phyloP scores from a whole-genome alignment of 2,797 vertebrate genomes.

The Saxicola maurus region DNA sequence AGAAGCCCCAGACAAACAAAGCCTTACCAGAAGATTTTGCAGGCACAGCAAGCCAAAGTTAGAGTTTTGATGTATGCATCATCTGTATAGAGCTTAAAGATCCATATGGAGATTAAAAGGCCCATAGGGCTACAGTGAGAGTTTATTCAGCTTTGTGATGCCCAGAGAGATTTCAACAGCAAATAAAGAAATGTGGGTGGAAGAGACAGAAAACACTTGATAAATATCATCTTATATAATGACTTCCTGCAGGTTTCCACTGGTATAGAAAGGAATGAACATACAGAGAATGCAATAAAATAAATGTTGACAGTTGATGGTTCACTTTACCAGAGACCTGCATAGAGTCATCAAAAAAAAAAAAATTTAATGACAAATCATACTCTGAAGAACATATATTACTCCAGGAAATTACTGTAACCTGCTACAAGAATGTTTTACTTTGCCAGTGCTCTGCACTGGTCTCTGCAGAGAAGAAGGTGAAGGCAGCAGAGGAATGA shows the following conservation, averaged over 20 bases:
- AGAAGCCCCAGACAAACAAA: background rate
- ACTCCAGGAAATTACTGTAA: background rate
- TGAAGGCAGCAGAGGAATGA: background rate
- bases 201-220: background rate
- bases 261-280: background rate
- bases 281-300: background rate
- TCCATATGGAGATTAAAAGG: background rate
- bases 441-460: background rate
- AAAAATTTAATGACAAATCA: background rate
- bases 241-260: background rate
- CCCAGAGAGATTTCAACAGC: background rate
- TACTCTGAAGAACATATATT: background rate
- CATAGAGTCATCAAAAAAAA: background rate
- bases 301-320: background rate
- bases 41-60: background rate
- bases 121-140: fast-evolving
- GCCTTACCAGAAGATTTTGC: background rate
- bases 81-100: background rate
- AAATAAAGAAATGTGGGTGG: background rate
- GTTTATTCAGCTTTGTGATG: background rate
- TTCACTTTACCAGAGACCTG: background rate
- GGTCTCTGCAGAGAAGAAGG: background rate
- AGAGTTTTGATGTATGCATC: background rate
- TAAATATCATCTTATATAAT: background rate
- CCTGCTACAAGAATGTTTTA: background rate